Percentiles rank a stretch among this genome's conserved stretches.
Conservation (phyloP, 2,888 invertebrate genomes). For the Xestia xanthographa region DNA sequence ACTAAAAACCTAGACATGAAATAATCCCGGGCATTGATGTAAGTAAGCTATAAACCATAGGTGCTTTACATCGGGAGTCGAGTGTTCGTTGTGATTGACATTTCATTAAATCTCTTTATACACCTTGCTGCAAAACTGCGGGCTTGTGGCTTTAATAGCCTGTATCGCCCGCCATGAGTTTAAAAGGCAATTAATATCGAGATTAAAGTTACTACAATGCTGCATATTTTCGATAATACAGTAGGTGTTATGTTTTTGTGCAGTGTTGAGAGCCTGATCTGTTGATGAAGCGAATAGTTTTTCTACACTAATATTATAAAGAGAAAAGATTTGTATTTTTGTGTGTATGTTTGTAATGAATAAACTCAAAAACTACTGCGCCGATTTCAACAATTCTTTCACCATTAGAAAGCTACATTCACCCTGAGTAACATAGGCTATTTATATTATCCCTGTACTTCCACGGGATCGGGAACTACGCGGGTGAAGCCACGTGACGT, state of each 20-base stretch:
- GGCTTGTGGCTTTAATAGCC: conserved; percentile 18
- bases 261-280: not conserved
- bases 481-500: no score
- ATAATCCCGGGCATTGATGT: not conserved
- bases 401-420: no score
- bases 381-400: no score
- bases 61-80: conserved; percentile 7
- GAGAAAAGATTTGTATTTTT: no score
- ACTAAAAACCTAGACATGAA: not conserved
- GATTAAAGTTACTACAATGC: conserved; percentile 9
- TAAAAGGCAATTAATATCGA: conserved; percentile 40
- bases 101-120: conserved; percentile 38
- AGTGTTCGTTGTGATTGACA: conserved; percentile 32
- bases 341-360: no score
- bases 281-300: no score
- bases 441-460: no score
- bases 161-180: conserved; percentile 9
- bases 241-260: not conserved
- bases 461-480: no score
- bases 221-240: not conserved
- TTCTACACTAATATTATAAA: no score
- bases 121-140: conserved; percentile 5
- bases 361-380: no score
- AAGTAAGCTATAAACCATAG: not conserved
- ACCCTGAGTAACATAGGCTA: no score